Evolutionary conservation across 2,888 invertebrate genomes (phyloP).

Genomic region (Drosophila fulvimacula): DNA sequence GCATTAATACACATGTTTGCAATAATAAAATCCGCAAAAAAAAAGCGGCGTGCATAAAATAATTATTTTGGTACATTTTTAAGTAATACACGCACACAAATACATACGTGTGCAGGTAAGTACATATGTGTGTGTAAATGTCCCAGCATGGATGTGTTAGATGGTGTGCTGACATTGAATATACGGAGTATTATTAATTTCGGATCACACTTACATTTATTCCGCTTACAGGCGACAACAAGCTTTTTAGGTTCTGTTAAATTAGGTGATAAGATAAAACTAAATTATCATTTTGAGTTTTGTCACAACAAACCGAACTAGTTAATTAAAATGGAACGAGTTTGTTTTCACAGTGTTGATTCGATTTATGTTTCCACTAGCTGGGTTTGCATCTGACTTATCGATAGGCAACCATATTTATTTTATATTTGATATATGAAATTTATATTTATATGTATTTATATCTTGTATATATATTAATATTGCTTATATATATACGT

Average conservation of each 20-base stretch:
- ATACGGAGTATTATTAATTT: neutral
- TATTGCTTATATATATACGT: neutral
- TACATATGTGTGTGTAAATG: constrained; percentile 10
- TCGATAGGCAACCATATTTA: constrained; percentile 13
- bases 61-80: constrained; percentile 12
- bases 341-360: constrained; percentile 15
- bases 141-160: constrained; percentile 6
- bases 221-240: constrained; percentile 24
- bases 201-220: constrained; percentile 32
- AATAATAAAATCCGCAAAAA: neutral
- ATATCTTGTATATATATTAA: neutral
- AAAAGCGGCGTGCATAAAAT: constrained; percentile 10
- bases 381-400: neutral
- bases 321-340: constrained; percentile 32
- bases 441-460: neutral
- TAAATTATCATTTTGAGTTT: constrained; percentile 54
- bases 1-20: neutral
- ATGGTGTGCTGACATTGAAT: neutral
- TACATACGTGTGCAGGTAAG: constrained; percentile 7
- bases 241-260: constrained; percentile 15
- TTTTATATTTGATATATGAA: neutral
- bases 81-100: constrained; percentile 7
- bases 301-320: constrained; percentile 52
- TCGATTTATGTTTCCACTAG: constrained; percentile 12
- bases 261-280: constrained; percentile 44